Conservation (phyloP, 2,888 invertebrate genomes). For the Iselma pallidipennis region DNA sequence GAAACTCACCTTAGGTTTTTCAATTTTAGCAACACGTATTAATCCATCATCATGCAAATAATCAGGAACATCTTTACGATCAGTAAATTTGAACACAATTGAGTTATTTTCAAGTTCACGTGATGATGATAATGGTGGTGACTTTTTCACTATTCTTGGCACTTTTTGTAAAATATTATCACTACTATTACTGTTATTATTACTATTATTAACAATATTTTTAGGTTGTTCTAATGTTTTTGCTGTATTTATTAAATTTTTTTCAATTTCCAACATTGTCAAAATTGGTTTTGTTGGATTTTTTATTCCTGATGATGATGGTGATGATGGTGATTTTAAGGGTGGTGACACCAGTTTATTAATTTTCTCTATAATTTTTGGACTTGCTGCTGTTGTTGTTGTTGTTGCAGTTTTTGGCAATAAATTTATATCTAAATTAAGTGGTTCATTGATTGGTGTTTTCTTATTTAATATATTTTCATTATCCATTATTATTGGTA, state of each 20-base stretch:
- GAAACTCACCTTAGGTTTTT: conserved; percentile 71
- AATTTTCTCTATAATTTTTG: conserved; percentile 5
- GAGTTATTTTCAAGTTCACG: conserved; percentile 62
- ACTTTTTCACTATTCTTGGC: conserved; percentile 24
- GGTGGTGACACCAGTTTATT: conserved; percentile 27
- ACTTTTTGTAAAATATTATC: conserved; percentile 39
- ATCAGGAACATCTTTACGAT: conserved; percentile 84
- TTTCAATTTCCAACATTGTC: conserved; percentile 68
- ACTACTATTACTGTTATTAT: conserved; percentile 18
- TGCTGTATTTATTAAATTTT: conserved; percentile 69
- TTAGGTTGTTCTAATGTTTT: conserved; percentile 62
- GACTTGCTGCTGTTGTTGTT: conserved; percentile 2
- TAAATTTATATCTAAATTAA: conserved; percentile 35
- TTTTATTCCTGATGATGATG: conserved; percentile 36
- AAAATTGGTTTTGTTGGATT: conserved; percentile 43
- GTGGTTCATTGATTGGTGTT: conserved; percentile 34
- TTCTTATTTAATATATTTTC: conserved; percentile 29
- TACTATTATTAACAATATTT: conserved; percentile 4
- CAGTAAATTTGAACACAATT: conserved; percentile 86
- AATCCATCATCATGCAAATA: conserved; percentile 88
- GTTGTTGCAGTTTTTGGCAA: conserved; percentile 36
- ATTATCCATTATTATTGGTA: conserved; percentile 22
- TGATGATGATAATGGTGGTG: conserved; percentile 28
- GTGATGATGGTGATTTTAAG: conserved; percentile 33
- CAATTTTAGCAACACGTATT: conserved; percentile 67